Conservation (phyloP, 1,140 invertebrate species). For the Berghia stephanieae region DNA sequence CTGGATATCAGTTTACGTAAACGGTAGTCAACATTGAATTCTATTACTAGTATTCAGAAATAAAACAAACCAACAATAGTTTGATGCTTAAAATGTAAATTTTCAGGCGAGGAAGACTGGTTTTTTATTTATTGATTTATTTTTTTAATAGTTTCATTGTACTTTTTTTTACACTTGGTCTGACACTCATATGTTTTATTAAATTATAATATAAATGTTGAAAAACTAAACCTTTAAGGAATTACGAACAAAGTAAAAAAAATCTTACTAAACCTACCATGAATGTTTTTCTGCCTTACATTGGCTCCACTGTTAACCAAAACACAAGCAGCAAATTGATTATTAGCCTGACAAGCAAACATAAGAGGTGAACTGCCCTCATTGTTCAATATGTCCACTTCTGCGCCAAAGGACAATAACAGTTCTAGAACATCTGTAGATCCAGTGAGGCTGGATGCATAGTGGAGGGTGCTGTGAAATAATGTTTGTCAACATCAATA, state of each 20-base stretch:
- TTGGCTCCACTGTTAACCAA: constrained; percentile 58
- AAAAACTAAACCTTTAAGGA: too few relatives aligned
- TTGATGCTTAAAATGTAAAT: too few relatives aligned
- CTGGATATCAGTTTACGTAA: too few relatives aligned
- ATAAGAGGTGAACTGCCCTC: constrained; percentile 60
- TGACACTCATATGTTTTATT: too few relatives aligned
- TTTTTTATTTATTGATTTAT: too few relatives aligned
- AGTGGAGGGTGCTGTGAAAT: constrained; percentile 58
- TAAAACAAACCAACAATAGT: too few relatives aligned
- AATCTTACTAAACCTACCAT: constrained; percentile 44
- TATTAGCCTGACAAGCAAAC: constrained; percentile 60
- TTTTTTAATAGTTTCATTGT: too few relatives aligned
- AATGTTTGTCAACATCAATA: constrained; percentile 20
- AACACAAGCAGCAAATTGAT: constrained; percentile 58
- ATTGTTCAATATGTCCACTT: constrained; percentile 57
- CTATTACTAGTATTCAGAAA: too few relatives aligned
- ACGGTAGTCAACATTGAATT: too few relatives aligned
- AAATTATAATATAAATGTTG: too few relatives aligned
- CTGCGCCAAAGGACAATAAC: constrained; percentile 53
- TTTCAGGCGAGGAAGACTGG: too few relatives aligned
- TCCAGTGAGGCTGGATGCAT: constrained; percentile 54
- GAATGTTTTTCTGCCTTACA: constrained; percentile 57
- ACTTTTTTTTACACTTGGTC: too few relatives aligned
- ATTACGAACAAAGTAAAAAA: neutral
- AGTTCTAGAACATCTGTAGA: constrained; percentile 57